Evolutionary conservation across 2,888 invertebrate genomes (phyloP), one percentile per base, ranked within the genome.

Genomic region (Tetramorium bicarinatum): DNA sequence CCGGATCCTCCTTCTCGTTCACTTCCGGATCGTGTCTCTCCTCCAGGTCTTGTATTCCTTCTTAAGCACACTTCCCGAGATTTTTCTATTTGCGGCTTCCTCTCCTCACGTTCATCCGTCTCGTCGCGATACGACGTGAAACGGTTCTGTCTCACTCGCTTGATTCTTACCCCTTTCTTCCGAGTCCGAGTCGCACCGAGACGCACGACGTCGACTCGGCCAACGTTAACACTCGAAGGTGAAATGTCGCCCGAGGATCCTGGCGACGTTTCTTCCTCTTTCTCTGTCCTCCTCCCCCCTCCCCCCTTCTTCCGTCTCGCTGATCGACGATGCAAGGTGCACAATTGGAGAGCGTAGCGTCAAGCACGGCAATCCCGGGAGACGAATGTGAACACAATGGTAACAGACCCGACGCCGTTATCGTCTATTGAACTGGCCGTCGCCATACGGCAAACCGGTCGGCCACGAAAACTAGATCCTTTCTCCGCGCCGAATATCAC

Each of bases 381-480:
- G 3, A 44, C 13, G 15, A 49, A 49, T n/a, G 34, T 49, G 11
- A 75, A 49, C 62, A 49, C 47, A 75, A 59, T 75, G 18, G 29
- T 13, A 3, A 29, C 29, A n/a, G 18, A 11, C 44, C 9, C 47
- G 21, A 21, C 34, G 62, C 49, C 38, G 38, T 34, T 75, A 62
- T 49, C 38, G 49, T 64, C 34, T 49, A 62, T 62, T 25, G 41
- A 62, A 76, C 52, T 54, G 52, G 52, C 7, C 52, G 49, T 47
- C 47, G 52, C 62, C 49, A 34, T 49, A 49, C 54, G 38, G 54
- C 38, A 49, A 34, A 34, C 34, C 34, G 18, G 56, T 44, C 54
- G 9, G 44, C 41, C 59, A 41, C 69, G 56, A 83, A 34, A 83
- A 64, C 84, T 71, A 83, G 71, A 62, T 84, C 67, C 67, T 71